Conservation (phyloP, 2,797 vertebrate species). For the Coregonus ussuriensis region DNA sequence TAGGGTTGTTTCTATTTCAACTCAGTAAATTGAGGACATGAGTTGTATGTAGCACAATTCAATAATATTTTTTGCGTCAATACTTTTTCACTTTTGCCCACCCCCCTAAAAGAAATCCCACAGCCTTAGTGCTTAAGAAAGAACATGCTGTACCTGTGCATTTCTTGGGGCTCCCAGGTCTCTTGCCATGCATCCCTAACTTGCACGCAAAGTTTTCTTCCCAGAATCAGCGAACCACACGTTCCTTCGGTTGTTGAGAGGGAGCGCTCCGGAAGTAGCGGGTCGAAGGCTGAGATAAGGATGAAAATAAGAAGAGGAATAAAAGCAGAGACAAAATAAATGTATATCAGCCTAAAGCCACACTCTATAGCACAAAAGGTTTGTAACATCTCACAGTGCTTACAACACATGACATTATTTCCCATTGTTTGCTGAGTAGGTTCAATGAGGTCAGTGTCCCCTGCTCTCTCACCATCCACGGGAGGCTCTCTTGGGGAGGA, state of each 20-base stretch:
- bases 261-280: slow-evolving; percentile 94
- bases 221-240: slow-evolving; percentile 98
- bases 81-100: too few relatives aligned
- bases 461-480: slow-evolving; percentile 82
- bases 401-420: background rate
- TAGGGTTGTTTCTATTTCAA: background rate
- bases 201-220: slow-evolving; percentile 97
- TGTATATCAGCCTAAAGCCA: background rate
- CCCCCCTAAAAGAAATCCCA: too few relatives aligned
- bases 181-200: slow-evolving; percentile 93
- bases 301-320: background rate
- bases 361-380: background rate
- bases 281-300: slow-evolving; percentile 84
- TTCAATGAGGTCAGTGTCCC: background rate
- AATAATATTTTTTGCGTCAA: background rate
- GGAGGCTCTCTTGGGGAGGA: slow-evolving; percentile 95
- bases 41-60: background rate
- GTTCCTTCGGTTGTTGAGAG: slow-evolving; percentile 94
- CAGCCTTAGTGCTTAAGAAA: background rate
- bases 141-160: slow-evolving; percentile 85
- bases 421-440: background rate
- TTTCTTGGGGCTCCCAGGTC: slow-evolving; percentile 90
- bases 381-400: background rate
- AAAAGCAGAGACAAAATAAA: background rate
- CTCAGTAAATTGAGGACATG: background rate